phyloP scores from a whole-genome alignment of 2,113 vertebrate species.

The Ceyx cyanopectus region DNA sequence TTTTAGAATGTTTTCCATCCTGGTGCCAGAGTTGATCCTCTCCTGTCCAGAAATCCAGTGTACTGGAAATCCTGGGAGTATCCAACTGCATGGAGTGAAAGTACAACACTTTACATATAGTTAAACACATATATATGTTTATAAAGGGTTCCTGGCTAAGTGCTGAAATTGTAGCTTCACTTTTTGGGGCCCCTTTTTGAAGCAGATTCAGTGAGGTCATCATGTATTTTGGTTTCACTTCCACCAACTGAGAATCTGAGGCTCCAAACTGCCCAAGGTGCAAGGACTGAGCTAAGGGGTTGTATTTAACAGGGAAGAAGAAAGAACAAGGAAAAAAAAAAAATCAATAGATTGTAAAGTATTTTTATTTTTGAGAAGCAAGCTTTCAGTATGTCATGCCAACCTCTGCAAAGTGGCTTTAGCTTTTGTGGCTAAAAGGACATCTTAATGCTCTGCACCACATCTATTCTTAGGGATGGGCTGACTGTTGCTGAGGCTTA shows the following conservation, averaged over 20 bases:
- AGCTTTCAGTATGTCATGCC: constrained; percentile 19
- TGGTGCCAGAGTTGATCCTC: background rate
- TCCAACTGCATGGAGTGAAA: background rate
- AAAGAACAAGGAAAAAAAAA: background rate
- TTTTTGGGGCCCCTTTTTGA: background rate
- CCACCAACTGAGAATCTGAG: constrained; percentile 35
- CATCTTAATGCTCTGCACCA: background rate
- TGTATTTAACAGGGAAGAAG: constrained; percentile 32
- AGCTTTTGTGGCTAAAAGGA: constrained; percentile 41
- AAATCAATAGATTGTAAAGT: constrained; percentile 39
- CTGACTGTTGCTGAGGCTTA: background rate
- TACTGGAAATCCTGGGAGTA: background rate
- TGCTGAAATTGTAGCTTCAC: background rate
- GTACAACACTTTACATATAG: background rate
- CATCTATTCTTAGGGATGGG: background rate
- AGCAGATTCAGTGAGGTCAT: background rate
- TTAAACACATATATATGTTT: background rate
- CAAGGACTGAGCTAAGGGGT: constrained; percentile 31
- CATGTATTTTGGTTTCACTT: constrained; percentile 12
- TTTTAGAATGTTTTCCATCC: background rate
- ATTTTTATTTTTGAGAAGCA: constrained; percentile 64
- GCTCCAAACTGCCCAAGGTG: constrained; percentile 20
- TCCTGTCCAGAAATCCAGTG: background rate
- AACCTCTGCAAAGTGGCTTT: constrained; percentile 14
- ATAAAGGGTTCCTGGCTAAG: background rate